Conservation (phyloP, 2,113 vertebrate species). For the Dendropsophus ebraccatus region DNA sequence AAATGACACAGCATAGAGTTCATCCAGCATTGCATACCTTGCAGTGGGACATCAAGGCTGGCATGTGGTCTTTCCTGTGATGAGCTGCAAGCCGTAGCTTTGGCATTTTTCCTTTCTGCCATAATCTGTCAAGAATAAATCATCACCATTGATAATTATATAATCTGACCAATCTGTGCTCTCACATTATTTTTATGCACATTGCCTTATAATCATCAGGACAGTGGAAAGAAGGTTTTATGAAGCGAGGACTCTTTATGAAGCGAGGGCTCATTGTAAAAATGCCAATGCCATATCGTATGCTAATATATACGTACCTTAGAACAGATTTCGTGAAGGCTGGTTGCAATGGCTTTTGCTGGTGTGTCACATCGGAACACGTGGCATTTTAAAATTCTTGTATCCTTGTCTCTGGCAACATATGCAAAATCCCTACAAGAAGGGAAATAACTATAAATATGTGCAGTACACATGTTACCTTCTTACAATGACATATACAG, state of each 20-base stretch:
- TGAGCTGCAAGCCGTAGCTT: constrained; percentile 88
- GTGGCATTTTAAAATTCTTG: constrained; percentile 98
- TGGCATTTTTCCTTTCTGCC: constrained; percentile 95
- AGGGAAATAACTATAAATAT: neutral
- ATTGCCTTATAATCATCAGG: neutral
- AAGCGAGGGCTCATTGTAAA: neutral
- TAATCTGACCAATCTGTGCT: neutral
- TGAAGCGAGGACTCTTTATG: neutral
- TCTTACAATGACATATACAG: neutral
- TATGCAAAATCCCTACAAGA: constrained; percentile 93
- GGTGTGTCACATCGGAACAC: constrained; percentile 99
- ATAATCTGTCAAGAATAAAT: constrained; percentile 82
- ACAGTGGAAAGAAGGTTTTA: neutral
- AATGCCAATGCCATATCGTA: neutral
- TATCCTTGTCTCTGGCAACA: constrained; percentile 95
- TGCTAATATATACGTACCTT: constrained; percentile 76
- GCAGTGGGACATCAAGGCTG: constrained; percentile 89
- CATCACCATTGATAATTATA: neutral
- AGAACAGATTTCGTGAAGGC: constrained; percentile 97
- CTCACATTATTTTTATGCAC: neutral
- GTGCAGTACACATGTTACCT: neutral
- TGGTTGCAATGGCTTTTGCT: constrained; percentile 98
- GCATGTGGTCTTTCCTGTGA: constrained; percentile 77
- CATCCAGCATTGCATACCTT: constrained; percentile 77
- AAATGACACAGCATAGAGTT: neutral